Percentiles rank a stretch among this genome's conserved stretches.
Conservation (phyloP, 2,888 invertebrate species). For the Theretra japonica region DNA sequence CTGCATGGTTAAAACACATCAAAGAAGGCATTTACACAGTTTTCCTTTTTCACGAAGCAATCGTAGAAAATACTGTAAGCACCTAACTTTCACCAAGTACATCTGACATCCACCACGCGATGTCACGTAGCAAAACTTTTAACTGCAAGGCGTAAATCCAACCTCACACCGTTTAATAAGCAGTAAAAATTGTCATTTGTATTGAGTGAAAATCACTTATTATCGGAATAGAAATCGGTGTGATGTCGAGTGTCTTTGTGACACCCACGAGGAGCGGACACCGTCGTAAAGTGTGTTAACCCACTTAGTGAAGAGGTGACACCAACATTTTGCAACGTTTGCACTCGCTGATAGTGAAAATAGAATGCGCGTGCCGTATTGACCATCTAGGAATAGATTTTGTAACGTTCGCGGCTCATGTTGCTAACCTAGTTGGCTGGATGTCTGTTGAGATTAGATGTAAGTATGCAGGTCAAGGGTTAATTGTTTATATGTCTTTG, state of each 20-base stretch:
- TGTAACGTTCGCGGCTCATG: constrained; percentile 14
- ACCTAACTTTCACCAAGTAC: too few species aligned
- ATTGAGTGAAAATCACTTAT: constrained; percentile 37
- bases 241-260: constrained; percentile 51
- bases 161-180: not conserved
- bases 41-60: too few species aligned
- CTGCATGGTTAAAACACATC: too few species aligned
- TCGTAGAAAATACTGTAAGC: too few species aligned
- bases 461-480: not conserved
- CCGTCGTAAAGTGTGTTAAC: constrained; percentile 54
- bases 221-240: constrained; percentile 47
- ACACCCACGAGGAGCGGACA: constrained; percentile 47
- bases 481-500: not conserved
- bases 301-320: constrained; percentile 43
- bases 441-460: not conserved
- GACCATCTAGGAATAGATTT: constrained; percentile 24
- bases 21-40: too few species aligned
- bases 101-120: too few species aligned
- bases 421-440: constrained; percentile 5
- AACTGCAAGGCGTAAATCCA: too few species aligned
- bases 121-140: too few species aligned
- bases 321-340: constrained; percentile 24
- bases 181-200: constrained; percentile 1
- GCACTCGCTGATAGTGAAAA: constrained; percentile 20
- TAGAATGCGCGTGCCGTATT: constrained; percentile 13